These are phyloP conservation scores for Nothura maculosa DNA, from an alignment of 2,797 vertebrate genomes.

Conservation along the genomic window DNA sequence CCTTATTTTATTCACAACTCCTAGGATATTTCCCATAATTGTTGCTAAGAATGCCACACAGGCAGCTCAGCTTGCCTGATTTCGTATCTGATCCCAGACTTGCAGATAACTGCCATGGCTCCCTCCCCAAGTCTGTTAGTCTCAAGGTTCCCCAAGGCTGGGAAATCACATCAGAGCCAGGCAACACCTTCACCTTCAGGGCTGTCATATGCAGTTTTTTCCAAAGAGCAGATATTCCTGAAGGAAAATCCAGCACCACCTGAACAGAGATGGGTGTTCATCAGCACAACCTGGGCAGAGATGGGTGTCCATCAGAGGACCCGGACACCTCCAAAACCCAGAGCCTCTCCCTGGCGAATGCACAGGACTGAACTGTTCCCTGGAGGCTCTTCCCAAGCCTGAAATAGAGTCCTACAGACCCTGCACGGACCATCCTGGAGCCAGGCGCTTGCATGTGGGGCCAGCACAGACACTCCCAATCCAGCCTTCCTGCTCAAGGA, in stretches of 20 bases:
- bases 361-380: not conserved
- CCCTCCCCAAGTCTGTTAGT: fast-evolving
- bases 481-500: not conserved
- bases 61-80: not conserved
- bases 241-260: not conserved
- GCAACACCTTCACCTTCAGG: not conserved
- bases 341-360: not conserved
- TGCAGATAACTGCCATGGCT: not conserved
- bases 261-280: not conserved
- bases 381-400: not conserved
- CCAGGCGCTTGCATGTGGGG: not conserved
- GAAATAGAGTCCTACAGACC: not conserved
- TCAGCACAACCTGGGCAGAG: not conserved
- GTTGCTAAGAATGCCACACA: not conserved
- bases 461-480: not conserved
- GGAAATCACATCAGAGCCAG: not conserved
- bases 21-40: not conserved
- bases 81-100: not conserved
- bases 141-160: not conserved
- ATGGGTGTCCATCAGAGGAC: not conserved
- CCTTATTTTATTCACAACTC: not conserved
- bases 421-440: not conserved
- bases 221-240: not conserved
- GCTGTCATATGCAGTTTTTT: not conserved
- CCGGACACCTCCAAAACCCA: not conserved